Base-by-base conservation (phyloP, 2,888 invertebrate genomes). In the Diplolepis rosae region DNA sequence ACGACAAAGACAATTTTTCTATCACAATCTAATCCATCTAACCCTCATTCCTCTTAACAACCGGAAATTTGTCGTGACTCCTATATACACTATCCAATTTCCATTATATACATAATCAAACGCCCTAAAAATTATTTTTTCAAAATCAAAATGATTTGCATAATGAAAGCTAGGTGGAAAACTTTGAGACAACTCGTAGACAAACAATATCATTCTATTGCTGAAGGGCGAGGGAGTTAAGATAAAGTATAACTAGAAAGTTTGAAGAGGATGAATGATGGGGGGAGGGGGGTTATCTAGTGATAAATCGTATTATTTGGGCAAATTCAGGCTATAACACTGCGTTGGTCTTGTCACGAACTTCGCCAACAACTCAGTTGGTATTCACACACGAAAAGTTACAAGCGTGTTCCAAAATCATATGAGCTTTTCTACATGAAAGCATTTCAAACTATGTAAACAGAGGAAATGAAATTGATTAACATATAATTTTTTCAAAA, bases 221-320 rank as follows among this genome's bases (percentile, higher is more conserved):
- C 61, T 35, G 22, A 39, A 61, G 39, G 61, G 61, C 39, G 39
- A 24, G 39, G 61, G 61, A 61, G 61, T 39, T 42, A 24, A 32
- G 24, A 35, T 61, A 22, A 22, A 35, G 35, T 27, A 52, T 24
- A 61, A 24, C 39, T n/a, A 24, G n/a, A 27, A 61, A 61, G 61
- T 61, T 61, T 61, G 24, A 42, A 39, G 39, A 24, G 15, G 61
- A 24, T 24, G 7, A 22, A 35, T 13, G 35, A 11, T 22, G n/a
- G 11, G 32, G 18, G 35, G 4, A 22, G 27, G 39, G 35, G 39
- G 61, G 35, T 39, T 39, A 61, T 61, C 61, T 13, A 61, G 71
- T 78, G 79, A 81, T 82, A 82, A 84, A 84, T 83, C 81, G 80
- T 80, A 79, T 82, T 82, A 84, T 80, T 80, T 68, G 66, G 68